Evolutionary conservation across 2,113 vertebrate genomes (phyloP), one percentile per base, ranked within the genome.

Genomic region (Okapia johnstoni): DNA sequence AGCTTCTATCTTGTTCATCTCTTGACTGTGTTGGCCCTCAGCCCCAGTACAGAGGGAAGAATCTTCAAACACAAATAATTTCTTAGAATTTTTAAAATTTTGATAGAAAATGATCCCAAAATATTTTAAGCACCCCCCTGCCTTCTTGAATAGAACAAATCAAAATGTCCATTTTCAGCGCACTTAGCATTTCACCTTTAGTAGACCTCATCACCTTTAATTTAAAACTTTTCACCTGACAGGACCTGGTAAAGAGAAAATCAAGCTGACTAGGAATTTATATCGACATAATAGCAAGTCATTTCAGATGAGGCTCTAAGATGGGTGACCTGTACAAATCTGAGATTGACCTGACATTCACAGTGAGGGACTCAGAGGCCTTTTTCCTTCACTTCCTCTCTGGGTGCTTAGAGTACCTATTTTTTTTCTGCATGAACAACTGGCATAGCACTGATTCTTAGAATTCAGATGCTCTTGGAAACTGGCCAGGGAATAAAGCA

Each of bases 21-120:
- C 66, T 48, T 28, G 8, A n/a, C 57, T 10, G 8, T 8, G 3
- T 26, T 2, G 21, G 19, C 1, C 19, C 25, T 33, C 1, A 5
- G 25, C 40, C 36, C 48, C 5, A 0, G 5, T 1, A 3, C 48
- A 19, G 60, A 48, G 58, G 66, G 15, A 36, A 90, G n/a, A 40
- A 19, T 89, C 16, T 81, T 55, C 54, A 79, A 54, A 60, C 19
- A 85, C 63, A 63, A 81, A 40, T 10, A 8, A 30, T 28, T 43
- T 36, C 17, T 55, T 54, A 66, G 54, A 48, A 60, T 48, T 81
- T 80, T 8, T 33, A 40, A 54, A 25, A 23, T 14, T 30, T 30
- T 48, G 52, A 16, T 25, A 23, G 7, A 55, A 40, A 57, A 15
- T 5, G 9, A 16, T 57, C 48, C 52, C 54, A 2, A 73, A 77